Evolutionary conservation across 1,140 invertebrate species (phyloP).

Genomic region (Muscidifurax raptorellus): DNA sequence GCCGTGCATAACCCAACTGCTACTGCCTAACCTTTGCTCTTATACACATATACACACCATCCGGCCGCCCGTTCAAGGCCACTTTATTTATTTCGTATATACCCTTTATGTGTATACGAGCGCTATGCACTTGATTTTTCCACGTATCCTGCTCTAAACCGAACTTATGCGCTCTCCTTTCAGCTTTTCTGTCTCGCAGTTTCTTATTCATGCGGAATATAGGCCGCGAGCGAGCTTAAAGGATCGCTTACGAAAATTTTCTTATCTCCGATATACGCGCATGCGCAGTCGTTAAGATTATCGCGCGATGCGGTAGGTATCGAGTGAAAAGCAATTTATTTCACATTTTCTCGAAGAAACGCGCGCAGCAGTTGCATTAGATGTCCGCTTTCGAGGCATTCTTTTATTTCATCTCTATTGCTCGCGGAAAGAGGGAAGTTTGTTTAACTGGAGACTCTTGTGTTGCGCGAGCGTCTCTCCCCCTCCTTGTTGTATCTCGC

Average conservation of each 20-base stretch:
- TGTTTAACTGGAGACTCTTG: neutral
- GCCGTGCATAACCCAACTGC: neutral
- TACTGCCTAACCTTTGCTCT: neutral
- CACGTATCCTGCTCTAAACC: neutral
- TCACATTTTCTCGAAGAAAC: neutral
- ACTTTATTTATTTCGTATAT: slow-evolving; percentile 8
- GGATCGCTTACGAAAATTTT: neutral
- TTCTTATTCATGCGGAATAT: neutral
- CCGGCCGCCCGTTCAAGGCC: neutral
- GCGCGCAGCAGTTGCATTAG: neutral
- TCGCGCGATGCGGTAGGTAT: too few relatives aligned
- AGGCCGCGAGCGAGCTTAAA: too few relatives aligned
- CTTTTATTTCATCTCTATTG: neutral
- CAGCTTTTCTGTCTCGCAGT: too few relatives aligned
- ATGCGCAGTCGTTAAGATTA: neutral
- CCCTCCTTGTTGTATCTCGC: neutral
- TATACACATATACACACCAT: too few relatives aligned
- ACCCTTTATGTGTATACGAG: too few relatives aligned
- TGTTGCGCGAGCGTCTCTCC: neutral
- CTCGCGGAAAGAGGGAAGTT: neutral
- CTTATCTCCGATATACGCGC: neutral
- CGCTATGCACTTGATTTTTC: neutral
- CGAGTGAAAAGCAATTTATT: neutral
- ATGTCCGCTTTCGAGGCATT: neutral
- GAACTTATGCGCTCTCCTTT: neutral